Evolutionary conservation across 1,140 invertebrate genomes (phyloP).

Genomic region (Listronotus oregonensis): DNA sequence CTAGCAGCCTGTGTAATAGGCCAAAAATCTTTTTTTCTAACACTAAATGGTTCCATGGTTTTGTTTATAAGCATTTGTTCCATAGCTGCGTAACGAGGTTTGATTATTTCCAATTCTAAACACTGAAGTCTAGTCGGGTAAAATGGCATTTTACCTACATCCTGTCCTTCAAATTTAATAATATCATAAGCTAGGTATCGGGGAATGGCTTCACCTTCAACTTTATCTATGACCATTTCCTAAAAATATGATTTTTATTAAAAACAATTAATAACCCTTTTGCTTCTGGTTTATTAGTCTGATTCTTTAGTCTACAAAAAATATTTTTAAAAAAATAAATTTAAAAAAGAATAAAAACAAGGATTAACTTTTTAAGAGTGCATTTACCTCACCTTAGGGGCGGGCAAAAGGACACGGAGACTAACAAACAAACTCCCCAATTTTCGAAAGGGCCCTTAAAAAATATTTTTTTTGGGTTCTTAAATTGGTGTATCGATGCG

Average conservation of each 20-base stretch:
- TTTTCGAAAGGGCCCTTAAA: too few relatives aligned
- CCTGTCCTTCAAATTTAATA: conserved; percentile 78
- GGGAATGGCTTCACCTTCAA: conserved; percentile 73
- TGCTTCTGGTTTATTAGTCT: too few relatives aligned
- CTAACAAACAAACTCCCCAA: too few relatives aligned
- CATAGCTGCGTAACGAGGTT: conserved; percentile 75
- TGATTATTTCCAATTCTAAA: conserved; percentile 74
- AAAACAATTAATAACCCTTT: too few relatives aligned
- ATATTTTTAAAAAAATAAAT: too few relatives aligned
- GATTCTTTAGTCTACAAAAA: too few relatives aligned
- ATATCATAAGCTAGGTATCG: conserved; percentile 97
- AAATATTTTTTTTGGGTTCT: too few relatives aligned
- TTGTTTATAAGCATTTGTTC: conserved; percentile 75
- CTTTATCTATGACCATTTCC: conserved; percentile 95
- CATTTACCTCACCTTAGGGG: too few relatives aligned
- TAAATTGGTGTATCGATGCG: too few relatives aligned
- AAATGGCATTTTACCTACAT: conserved; percentile 78
- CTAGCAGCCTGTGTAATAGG: conserved; percentile 70
- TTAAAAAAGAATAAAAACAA: too few relatives aligned
- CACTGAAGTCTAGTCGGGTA: conserved; percentile 76
- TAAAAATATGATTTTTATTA: conserved; percentile 51
- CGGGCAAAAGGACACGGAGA: too few relatives aligned
- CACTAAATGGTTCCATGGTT: conserved; percentile 82
- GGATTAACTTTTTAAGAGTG: too few relatives aligned
- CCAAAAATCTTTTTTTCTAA: conserved; percentile 86